Conservation (phyloP, 2,888 invertebrate genomes). For the Matsumyia berberina region DNA sequence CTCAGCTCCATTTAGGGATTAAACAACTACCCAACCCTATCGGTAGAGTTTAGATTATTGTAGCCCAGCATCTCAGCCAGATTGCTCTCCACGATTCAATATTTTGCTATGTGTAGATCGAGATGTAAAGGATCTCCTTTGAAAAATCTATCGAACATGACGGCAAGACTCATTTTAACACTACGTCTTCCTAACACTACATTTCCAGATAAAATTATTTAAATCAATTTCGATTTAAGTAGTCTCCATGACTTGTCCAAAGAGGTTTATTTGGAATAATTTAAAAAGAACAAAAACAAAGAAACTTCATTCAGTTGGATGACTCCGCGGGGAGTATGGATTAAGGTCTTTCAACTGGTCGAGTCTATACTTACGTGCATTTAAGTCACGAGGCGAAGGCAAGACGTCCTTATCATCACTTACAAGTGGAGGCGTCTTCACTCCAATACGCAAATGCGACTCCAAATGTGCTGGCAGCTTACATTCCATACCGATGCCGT, state of each 20-base stretch:
- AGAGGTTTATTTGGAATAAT: slow-evolving; percentile 49
- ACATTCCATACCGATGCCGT: slow-evolving; percentile 80
- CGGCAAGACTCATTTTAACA: too few species aligned
- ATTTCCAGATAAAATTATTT: neutral
- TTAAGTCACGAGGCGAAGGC: neutral
- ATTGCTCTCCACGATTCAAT: too few species aligned
- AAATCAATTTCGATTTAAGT: slow-evolving; percentile 21
- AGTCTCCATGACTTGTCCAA: neutral
- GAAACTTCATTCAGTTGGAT: slow-evolving; percentile 3
- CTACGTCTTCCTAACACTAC: too few species aligned
- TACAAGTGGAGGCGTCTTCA: slow-evolving; percentile 27
- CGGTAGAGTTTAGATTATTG: too few species aligned
- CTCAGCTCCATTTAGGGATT: too few species aligned
- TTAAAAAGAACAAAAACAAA: slow-evolving; percentile 43
- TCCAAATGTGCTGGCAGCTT: slow-evolving; percentile 80
- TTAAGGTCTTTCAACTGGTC: slow-evolving; percentile 45
- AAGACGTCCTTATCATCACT: neutral
- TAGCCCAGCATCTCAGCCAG: too few species aligned
- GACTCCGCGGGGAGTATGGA: slow-evolving; percentile 11
- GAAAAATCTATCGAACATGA: too few species aligned
- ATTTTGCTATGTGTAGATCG: too few species aligned
- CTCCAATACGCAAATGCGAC: slow-evolving; percentile 80
- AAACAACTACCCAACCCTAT: too few species aligned
- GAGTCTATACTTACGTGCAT: slow-evolving; percentile 39
- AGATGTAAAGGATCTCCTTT: too few species aligned